Evolutionary conservation across 2,113 vertebrate species (phyloP).

Genomic region (Rhadina sibilatrix): DNA sequence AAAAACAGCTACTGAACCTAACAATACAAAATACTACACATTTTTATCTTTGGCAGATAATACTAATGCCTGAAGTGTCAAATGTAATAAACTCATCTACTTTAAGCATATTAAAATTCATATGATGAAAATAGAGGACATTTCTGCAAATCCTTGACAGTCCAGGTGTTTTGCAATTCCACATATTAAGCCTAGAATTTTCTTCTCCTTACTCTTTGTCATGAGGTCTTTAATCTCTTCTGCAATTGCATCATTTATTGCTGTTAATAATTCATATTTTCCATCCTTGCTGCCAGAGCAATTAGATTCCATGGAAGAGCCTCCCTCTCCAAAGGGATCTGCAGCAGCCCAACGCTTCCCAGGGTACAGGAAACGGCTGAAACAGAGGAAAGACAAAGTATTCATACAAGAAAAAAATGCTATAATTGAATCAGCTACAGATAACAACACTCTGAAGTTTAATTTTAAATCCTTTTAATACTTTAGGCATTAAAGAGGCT

Average conservation of each 20-base stretch:
- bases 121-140: not conserved
- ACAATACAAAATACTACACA: not conserved
- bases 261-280: constrained; percentile 90
- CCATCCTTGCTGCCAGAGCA: constrained; percentile 85
- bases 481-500: not conserved
- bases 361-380: constrained; percentile 91
- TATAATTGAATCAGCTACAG: not conserved
- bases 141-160: not conserved
- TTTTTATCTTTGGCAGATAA: not conserved
- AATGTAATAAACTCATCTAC: not conserved
- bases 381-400: not conserved
- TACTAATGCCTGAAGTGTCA: not conserved
- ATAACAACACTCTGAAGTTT: not conserved
- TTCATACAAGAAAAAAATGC: not conserved
- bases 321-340: constrained; percentile 73
- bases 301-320: constrained; percentile 65
- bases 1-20: not conserved
- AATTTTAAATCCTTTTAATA: not conserved
- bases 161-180: not conserved
- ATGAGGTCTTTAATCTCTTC: constrained; percentile 92
- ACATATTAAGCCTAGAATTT: not conserved
- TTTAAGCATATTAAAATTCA: not conserved
- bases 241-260: constrained; percentile 86
- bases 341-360: constrained; percentile 78
- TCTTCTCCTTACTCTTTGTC: constrained; percentile 79